Percentiles rank a stretch among this genome's conserved stretches.
Conservation (phyloP, 2,797 vertebrate genomes). For the Podarcis siculus region DNA sequence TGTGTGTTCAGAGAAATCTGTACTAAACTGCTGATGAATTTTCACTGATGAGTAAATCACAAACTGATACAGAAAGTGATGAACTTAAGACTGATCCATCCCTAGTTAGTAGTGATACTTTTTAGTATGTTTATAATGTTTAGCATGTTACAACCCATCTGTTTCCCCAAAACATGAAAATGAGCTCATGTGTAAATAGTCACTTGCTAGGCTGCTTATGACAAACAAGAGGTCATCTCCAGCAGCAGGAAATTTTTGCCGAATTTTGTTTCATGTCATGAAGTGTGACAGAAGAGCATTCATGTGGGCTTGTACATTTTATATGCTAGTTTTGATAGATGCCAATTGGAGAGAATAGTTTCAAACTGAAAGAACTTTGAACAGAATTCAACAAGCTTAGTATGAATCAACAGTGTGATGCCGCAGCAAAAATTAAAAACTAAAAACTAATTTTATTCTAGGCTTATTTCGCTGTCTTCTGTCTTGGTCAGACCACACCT, state of each 20-base stretch:
- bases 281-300: background rate
- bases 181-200: background rate
- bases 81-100: too few species aligned
- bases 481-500: too few species aligned
- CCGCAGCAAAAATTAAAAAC: too few species aligned
- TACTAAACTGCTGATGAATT: too few species aligned
- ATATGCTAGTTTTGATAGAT: background rate
- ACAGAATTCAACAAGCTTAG: too few species aligned
- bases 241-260: background rate
- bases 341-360: background rate
- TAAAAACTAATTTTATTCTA: too few species aligned
- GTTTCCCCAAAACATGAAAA: background rate
- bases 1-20: too few species aligned
- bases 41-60: too few species aligned
- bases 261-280: background rate
- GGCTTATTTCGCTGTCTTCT: too few species aligned
- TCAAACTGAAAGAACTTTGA: too few species aligned
- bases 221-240: background rate
- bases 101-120: background rate
- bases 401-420: too few species aligned
- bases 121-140: background rate
- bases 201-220: background rate
- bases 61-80: too few species aligned
- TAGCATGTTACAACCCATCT: background rate
- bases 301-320: background rate